phyloP scores from a whole-genome alignment of 2,888 invertebrate genomes.

The Dinocampus coccinellae region DNA sequence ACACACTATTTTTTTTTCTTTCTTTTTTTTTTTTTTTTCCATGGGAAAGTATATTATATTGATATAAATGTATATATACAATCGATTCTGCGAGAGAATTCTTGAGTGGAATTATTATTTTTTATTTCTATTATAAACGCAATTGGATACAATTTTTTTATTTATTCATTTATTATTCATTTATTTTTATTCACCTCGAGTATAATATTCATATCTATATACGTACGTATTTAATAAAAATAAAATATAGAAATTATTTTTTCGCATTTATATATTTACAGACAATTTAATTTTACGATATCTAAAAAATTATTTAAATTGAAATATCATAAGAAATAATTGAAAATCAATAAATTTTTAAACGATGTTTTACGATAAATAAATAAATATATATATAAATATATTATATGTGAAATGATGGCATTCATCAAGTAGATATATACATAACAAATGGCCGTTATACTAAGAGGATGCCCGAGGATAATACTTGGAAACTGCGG shows the following conservation, averaged over 20 bases:
- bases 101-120: not conserved
- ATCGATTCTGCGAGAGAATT: not conserved
- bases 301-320: too few species aligned
- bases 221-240: too few species aligned
- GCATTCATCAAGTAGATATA: not conserved
- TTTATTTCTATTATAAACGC: not conserved
- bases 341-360: too few species aligned
- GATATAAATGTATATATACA: not conserved
- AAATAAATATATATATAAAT: too few species aligned
- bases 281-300: too few species aligned
- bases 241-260: too few species aligned
- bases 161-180: too few species aligned
- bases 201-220: not conserved
- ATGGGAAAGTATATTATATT: slow-evolving; percentile 21
- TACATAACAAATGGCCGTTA: not conserved
- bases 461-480: not conserved
- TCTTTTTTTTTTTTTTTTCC: slow-evolving; percentile 6
- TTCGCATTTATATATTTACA: too few species aligned
- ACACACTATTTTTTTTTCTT: not conserved
- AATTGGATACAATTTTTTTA: too few species aligned
- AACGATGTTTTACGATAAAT: not conserved
- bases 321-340: too few species aligned
- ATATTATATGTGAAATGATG: not conserved
- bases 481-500: slow-evolving; percentile 14
- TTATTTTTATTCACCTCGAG: not conserved